phyloP scores from a whole-genome alignment of 2,888 invertebrate species.

The Clitarchus hookeri region DNA sequence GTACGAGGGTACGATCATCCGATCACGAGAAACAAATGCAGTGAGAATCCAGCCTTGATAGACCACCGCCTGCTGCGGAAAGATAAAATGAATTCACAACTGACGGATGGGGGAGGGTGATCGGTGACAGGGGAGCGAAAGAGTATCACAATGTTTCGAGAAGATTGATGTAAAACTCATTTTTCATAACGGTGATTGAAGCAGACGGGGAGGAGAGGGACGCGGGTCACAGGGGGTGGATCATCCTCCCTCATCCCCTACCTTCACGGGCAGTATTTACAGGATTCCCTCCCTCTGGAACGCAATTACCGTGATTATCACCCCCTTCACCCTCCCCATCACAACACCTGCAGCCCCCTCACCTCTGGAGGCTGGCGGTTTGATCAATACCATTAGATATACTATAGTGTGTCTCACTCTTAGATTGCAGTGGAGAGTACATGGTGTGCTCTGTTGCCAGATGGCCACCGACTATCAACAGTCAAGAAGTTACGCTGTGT shows the following conservation, averaged over 20 bases:
- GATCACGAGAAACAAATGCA: too few species aligned
- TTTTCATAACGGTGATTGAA: neutral
- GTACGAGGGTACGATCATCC: too few species aligned
- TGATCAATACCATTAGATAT: neutral
- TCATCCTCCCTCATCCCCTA: too few species aligned
- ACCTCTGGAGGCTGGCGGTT: neutral
- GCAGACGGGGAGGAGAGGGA: neutral
- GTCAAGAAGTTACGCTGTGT: too few species aligned
- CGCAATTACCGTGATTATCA: neutral
- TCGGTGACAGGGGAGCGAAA: neutral
- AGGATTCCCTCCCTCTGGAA: conserved; percentile 8
- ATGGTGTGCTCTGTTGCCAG: too few species aligned
- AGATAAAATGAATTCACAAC: neutral
- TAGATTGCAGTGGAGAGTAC: too few species aligned
- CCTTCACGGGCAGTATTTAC: neutral
- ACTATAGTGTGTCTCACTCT: too few species aligned
- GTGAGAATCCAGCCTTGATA: too few species aligned
- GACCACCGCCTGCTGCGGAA: too few species aligned
- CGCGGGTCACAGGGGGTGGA: too few species aligned
- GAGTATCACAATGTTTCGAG: neutral
- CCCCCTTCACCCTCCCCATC: neutral
- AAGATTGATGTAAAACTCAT: conserved; percentile 2
- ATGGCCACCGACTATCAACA: too few species aligned
- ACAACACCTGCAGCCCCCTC: neutral
- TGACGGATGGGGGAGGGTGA: neutral